These are phyloP conservation scores for Tringa solitaria DNA, from an alignment of 2,113 vertebrate genomes.

Conservation along the genomic window DNA sequence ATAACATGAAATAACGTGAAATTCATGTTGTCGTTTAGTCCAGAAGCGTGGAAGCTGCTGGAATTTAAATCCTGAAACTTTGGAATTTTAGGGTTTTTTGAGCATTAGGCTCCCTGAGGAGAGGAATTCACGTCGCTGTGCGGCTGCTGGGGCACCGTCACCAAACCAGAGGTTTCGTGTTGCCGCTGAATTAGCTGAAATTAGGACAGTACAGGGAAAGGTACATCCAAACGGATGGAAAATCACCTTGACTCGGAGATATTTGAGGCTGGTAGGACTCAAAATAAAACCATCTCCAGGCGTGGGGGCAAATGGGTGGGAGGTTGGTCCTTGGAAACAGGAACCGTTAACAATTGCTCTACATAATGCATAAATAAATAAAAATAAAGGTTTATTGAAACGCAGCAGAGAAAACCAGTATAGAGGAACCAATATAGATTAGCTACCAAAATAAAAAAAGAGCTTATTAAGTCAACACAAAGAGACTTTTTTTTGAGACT, in stretches of 20 bases:
- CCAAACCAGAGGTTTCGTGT: background rate
- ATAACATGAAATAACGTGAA: rapidly evolving
- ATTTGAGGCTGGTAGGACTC: background rate
- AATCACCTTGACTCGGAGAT: background rate
- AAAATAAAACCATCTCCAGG: rapidly evolving
- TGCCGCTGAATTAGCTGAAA: background rate
- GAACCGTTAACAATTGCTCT: background rate
- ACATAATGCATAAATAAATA: background rate
- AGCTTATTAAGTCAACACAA: background rate
- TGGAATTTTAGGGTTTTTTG: rapidly evolving
- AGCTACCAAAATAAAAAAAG: background rate
- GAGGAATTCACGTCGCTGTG: rapidly evolving
- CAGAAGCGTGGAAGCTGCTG: background rate
- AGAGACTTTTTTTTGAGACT: background rate
- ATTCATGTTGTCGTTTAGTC: background rate
- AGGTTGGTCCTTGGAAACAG: background rate
- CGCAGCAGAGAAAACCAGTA: background rate
- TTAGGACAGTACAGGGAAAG: background rate
- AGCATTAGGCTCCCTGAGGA: background rate
- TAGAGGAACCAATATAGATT: background rate
- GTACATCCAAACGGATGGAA: rapidly evolving
- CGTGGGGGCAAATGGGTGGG: background rate
- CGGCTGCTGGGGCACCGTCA: rapidly evolving
- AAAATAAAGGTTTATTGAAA: background rate
- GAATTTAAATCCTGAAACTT: background rate